Percentiles rank a stretch among this genome's conserved stretches.
Conservation (phyloP, 2,113 vertebrate species). For the Micronisus gabar region DNA sequence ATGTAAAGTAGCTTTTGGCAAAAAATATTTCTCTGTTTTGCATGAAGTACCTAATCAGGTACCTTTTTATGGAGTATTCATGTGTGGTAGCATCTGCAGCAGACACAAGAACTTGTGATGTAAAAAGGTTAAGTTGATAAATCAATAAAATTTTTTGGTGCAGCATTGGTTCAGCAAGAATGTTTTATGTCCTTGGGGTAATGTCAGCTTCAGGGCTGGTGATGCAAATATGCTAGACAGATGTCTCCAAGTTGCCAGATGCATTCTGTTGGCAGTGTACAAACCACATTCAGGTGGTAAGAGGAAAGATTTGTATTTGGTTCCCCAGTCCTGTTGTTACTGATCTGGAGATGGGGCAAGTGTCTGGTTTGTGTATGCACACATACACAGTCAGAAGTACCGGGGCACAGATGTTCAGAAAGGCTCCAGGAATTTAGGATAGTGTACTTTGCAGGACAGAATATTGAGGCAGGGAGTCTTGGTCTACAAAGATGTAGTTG, state of each 20-base stretch:
- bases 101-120: background rate
- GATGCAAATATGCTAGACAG: background rate
- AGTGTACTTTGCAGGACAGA: background rate
- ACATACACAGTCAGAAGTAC: background rate
- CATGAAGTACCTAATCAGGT: background rate
- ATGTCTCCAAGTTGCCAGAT: background rate
- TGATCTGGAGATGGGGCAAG: background rate
- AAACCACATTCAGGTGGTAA: background rate
- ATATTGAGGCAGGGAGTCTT: background rate
- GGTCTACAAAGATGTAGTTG: background rate
- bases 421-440: background rate
- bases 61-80: background rate
- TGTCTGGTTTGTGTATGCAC: background rate
- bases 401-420: background rate
- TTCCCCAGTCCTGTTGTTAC: background rate
- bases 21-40: background rate
- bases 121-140: background rate
- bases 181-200: background rate
- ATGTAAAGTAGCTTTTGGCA: background rate
- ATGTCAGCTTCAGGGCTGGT: background rate
- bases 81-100: background rate
- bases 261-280: background rate
- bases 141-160: background rate
- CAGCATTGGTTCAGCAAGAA: background rate
- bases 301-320: background rate